Conservation (phyloP, 1,140 invertebrate genomes). For the Sitobion miscanthi region DNA sequence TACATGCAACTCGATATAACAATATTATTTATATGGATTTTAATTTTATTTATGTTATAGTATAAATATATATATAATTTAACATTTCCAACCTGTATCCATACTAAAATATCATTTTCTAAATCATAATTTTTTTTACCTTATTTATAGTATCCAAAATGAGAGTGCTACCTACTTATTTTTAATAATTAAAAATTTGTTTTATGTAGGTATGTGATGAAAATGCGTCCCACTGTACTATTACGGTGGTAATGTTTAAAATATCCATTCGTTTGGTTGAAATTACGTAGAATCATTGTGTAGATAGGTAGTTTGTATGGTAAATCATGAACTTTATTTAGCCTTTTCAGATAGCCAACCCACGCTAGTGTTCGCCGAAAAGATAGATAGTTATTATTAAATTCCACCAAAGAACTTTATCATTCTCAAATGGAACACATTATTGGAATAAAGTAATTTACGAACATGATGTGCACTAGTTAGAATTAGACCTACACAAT, state of each 20-base stretch:
- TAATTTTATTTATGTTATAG: too few species aligned
- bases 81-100: too few species aligned
- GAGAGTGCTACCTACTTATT: not conserved
- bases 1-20: too few species aligned
- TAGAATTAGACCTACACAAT: not conserved
- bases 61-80: too few species aligned
- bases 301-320: not conserved
- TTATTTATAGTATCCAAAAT: too few species aligned
- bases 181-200: not conserved
- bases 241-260: too few species aligned
- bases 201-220: not conserved
- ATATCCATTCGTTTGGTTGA: not conserved
- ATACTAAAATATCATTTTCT: not conserved
- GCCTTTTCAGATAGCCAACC: not conserved
- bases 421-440: not conserved
- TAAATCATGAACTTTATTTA: not conserved
- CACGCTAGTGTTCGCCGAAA: not conserved
- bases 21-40: too few species aligned
- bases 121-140: not conserved
- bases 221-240: not conserved
- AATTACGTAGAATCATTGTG: not conserved
- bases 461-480: not conserved
- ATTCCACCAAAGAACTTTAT: not conserved
- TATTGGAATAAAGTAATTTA: not conserved
- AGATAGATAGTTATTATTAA: not conserved